phyloP scores from a whole-genome alignment of 2,888 invertebrate genomes.

The Calliscelio sp. region DNA sequence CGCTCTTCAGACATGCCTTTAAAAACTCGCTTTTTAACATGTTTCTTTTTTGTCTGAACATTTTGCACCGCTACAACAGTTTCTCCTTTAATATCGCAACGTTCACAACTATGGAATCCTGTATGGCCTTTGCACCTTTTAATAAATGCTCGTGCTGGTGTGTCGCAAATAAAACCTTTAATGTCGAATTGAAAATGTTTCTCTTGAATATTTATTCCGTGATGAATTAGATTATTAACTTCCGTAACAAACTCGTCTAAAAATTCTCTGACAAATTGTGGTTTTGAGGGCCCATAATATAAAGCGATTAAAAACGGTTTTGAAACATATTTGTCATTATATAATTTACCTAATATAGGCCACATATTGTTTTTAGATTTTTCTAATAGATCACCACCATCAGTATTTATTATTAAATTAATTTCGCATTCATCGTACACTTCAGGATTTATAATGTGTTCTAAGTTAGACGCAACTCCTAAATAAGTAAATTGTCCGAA shows the following conservation, averaged over 20 bases:
- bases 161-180: constrained; percentile 15
- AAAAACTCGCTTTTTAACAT: constrained; percentile 4
- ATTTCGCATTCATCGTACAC: neutral
- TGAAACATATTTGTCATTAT: neutral
- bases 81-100: constrained; percentile 8
- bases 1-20: neutral
- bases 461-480: constrained; percentile 11
- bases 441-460: constrained; percentile 1
- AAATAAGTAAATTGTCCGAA: constrained; percentile 6
- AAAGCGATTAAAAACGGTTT: neutral
- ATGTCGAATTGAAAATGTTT: neutral
- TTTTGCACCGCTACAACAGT: constrained; percentile 2
- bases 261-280: constrained; percentile 7
- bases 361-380: constrained; percentile 2
- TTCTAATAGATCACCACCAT: neutral
- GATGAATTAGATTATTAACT: neutral
- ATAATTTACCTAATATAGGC: constrained; percentile 24
- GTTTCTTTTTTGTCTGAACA: neutral
- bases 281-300: constrained; percentile 15
- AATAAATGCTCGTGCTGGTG: neutral
- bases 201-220: constrained; percentile 2
- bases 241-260: constrained; percentile 4
- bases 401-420: constrained; percentile 6
- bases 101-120: constrained; percentile 18
- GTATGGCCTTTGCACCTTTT: constrained; percentile 5